Evolutionary conservation across 2,888 invertebrate species (phyloP), one percentile per base, ranked within the genome.

Genomic region (Sycophila texana): DNA sequence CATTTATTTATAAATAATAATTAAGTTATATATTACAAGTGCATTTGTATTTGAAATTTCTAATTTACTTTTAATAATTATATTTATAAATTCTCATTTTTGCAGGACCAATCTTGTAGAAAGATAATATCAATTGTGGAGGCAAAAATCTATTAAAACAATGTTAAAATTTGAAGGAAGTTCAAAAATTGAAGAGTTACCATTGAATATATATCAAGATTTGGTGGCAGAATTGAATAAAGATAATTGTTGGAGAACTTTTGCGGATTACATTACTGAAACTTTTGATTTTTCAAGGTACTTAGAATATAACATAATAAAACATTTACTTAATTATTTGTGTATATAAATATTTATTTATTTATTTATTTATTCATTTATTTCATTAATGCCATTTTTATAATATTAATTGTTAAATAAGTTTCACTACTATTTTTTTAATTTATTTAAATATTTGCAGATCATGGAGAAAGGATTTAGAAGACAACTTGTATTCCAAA

Each of bases 261-360:
- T 88, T 16, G 87, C 86, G 0, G 63, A 83, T 67, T 77, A 84
- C 80, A 83, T 88, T 61, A 84, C 84, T 7, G 76, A 85, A 47
- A 82, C 84, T 51, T 72, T 86, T 20, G 82, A 82, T 55, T 82
- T 83, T 66, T 65, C 79, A 10, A 77, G 85, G 88, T 88, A 84
- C 83, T 1, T 49, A 53, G 16, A 49, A 57, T 10, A 12, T 39
- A 51, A 30, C 22, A 61, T 57, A 30, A 30, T 55, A 51, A 7
- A 26, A 57, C 30, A 26, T 3, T 26, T 26, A 26, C 3, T 26
- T 26, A 26, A 3, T 26, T 26, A 26, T 26, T 26, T 26, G 3
- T 26, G 1, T 26, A 26, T 26, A 26, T 26, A n/a, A n/a, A n/a
- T n/a, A n/a, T 26, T 26, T 26, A n/a, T 30, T 60, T 14, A 16